Evolutionary conservation across 2,797 vertebrate species (phyloP).

Genomic region (Luscinia megarhynchos): DNA sequence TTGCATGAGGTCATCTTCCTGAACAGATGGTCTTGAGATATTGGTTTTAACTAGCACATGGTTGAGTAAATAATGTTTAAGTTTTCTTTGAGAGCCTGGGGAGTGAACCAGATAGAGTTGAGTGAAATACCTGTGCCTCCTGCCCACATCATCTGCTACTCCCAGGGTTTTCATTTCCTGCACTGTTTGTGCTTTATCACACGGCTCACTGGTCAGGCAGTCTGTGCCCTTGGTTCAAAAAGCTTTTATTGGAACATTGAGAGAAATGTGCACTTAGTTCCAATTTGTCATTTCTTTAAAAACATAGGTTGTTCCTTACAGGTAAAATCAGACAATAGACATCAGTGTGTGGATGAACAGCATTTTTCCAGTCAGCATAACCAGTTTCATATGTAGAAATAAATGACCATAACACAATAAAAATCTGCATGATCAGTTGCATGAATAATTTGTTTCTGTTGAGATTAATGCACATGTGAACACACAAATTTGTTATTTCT

Average conservation of each 20-base stretch:
- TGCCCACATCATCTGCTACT: conserved; percentile 78
- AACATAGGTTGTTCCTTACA: not conserved
- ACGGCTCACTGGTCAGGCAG: conserved; percentile 77
- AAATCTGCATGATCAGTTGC: not conserved
- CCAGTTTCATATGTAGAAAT: not conserved
- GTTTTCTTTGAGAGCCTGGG: conserved; percentile 76
- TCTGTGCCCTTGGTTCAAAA: conserved; percentile 70
- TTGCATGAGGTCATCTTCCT: conserved; percentile 75
- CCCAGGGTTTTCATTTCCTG: conserved; percentile 83
- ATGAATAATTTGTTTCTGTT: not conserved
- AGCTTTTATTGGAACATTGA: conserved; percentile 33
- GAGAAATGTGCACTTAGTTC: conserved; percentile 20
- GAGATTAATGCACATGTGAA: not conserved
- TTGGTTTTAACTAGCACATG: conserved; percentile 77
- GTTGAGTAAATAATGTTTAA: conserved; percentile 79
- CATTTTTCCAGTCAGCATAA: not conserved
- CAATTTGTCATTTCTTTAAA: conserved; percentile 17
- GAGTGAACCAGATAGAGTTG: conserved; percentile 74
- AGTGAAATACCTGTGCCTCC: conserved; percentile 76
- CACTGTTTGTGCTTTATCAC: conserved; percentile 80
- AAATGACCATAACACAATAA: not conserved
- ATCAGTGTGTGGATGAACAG: not conserved
- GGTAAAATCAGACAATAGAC: not conserved
- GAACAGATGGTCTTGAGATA: conserved; percentile 81
- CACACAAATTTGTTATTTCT: not conserved